Evolutionary conservation across 2,113 vertebrate genomes (phyloP), one percentile per base, ranked within the genome.

Genomic region (Ageneiosus marmoratus): DNA sequence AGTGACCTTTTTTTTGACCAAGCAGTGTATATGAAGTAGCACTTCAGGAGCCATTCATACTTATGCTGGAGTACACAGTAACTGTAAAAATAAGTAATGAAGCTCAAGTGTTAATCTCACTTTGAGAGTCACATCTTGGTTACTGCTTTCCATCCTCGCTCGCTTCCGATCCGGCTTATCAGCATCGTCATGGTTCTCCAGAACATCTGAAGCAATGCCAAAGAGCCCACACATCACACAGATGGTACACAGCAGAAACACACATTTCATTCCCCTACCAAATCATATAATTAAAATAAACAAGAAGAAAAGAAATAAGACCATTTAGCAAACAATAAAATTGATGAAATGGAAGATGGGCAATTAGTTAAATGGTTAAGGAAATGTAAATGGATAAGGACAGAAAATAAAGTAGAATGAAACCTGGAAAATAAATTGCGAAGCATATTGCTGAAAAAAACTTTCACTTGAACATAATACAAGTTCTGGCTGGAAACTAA

Each of bases 41-140:
- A 18, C 20, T 67, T 20, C 6, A 67, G 16, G 16, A 67, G 63
- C 34, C 63, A 67, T 37, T 37, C 34, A 37, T 22, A 2, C 63
- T 72, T 4, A 44, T 22, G 65, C 37, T 11, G 44, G 46, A 16
- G 13, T 27, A 48, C 44, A 18, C 18, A 18, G 2, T 27, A 73
- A 50, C 13, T 73, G 1, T 73, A 73, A 73, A 9, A 74, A 55
- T 51, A 44, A 24, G 29, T 63, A 56, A 46, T 34, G 46, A 69
- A 85, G 55, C 22, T 27, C 10, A 24, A 72, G 1, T 34, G 16
- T 7, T 76, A 15, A 37, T 32, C 73, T 34, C 91, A 98, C 97
- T 96, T 98, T 98, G 79, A 99, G 96, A 10, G 95, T 94, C 0
- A 96, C 93, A 72, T 99, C 98, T 89, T 97, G 96, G 89, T 94